phyloP scores from a whole-genome alignment of 2,888 invertebrate species.

The Eutolmus rufibarbis region DNA sequence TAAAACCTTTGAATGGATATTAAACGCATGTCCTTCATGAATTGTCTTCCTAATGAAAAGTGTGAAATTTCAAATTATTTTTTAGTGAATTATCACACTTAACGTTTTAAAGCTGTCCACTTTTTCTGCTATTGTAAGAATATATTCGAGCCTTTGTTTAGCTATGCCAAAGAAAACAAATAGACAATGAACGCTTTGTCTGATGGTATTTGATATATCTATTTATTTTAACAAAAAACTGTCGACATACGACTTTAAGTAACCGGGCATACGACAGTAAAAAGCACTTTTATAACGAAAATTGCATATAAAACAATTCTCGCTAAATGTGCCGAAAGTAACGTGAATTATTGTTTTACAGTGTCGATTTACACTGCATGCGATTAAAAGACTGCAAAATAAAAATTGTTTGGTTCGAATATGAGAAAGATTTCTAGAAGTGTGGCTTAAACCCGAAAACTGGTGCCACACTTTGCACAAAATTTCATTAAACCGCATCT shows the following conservation, averaged over 20 bases:
- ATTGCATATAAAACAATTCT: neutral
- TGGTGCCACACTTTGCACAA: neutral
- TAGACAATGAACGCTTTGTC: neutral
- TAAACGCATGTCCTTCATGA: neutral
- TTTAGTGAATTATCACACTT: neutral
- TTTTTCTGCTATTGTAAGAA: neutral
- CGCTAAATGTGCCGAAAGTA: neutral
- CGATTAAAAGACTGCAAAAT: neutral
- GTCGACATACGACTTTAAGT: neutral
- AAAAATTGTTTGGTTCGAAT: neutral
- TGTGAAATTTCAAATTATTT: neutral
- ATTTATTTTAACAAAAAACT: neutral
- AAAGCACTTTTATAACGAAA: neutral
- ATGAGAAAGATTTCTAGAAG: neutral
- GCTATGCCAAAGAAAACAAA: neutral
- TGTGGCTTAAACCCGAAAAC: neutral
- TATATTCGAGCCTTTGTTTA: neutral
- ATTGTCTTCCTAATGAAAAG: neutral
- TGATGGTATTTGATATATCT: neutral
- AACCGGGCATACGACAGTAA: neutral
- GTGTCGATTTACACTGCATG: neutral
- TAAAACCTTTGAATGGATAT: neutral
- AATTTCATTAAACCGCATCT: constrained; percentile 2
- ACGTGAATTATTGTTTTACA: neutral
- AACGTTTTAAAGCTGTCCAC: neutral